These are phyloP conservation scores for Cliona cf. orientalis DNA, from an alignment of 37 sponge, comb jelly and placozoan genomes.

Conservation along the genomic window DNA sequence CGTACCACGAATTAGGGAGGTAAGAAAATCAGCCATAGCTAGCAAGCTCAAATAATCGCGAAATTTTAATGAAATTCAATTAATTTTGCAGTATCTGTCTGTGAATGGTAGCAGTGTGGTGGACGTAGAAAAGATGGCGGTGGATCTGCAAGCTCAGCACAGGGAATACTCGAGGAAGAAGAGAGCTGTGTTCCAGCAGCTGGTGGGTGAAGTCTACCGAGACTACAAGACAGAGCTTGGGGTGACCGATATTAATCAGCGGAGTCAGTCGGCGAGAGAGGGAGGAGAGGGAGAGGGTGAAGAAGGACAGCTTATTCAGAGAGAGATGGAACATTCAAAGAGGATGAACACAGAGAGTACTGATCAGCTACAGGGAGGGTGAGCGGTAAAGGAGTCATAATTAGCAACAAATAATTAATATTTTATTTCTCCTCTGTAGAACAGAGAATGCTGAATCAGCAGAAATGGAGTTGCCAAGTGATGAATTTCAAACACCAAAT, in stretches of 20 bases:
- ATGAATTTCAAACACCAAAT: neutral
- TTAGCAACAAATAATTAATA: neutral
- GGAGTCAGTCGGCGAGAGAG: neutral
- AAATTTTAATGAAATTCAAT: too few relatives aligned
- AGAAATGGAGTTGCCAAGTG: neutral
- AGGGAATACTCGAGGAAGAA: conserved; percentile 63
- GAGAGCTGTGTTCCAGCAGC: conserved; percentile 22
- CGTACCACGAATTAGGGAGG: too few relatives aligned
- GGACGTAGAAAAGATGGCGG: conserved; percentile 55
- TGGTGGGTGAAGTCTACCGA: conserved; percentile 32
- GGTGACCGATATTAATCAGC: neutral
- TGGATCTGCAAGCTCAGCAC: conserved; percentile 40
- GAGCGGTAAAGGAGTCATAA: neutral
- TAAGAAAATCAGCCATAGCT: too few relatives aligned
- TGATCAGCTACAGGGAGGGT: neutral
- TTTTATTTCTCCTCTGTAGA: neutral
- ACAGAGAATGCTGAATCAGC: neutral
- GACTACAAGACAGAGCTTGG: neutral
- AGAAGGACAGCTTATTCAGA: conserved; percentile 2
- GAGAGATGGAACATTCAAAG: conserved; percentile 17
- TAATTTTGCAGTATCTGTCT: too few relatives aligned
- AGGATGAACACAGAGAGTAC: neutral
- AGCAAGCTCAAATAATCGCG: too few relatives aligned
- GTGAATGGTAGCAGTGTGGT: too few relatives aligned
- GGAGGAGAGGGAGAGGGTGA: neutral